phyloP scores from a whole-genome alignment of 2,113 vertebrate species.

The Brachirus orientalis region DNA sequence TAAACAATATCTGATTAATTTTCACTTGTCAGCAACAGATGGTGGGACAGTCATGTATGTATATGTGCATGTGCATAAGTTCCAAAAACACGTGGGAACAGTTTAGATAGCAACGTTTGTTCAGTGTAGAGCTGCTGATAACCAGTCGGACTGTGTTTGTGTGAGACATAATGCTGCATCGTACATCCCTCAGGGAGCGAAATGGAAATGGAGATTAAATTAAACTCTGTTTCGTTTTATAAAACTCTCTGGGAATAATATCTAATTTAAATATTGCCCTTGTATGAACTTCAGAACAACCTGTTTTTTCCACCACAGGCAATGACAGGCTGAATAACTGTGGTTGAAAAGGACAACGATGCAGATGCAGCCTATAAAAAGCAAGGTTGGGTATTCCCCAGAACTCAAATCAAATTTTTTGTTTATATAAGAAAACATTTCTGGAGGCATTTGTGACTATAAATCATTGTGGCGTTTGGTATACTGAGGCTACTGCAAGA shows the following conservation, averaged over 20 bases:
- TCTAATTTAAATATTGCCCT: constrained; percentile 19
- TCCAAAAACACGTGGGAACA: too few species aligned
- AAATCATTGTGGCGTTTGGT: neutral
- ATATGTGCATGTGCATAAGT: too few species aligned
- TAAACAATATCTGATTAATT: too few species aligned
- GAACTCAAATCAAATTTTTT: neutral
- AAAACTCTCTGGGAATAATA: neutral
- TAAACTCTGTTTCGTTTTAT: constrained; percentile 25
- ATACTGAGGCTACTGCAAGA: too few species aligned
- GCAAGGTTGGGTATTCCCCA: neutral
- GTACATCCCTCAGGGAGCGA: constrained; percentile 33
- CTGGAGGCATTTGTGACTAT: neutral
- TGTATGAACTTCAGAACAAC: constrained; percentile 2
- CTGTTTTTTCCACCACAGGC: constrained; percentile 13
- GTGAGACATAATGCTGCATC: constrained; percentile 29
- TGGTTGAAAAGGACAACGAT: constrained; percentile 1
- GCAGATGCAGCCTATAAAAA: neutral
- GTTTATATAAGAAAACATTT: neutral
- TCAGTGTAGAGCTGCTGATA: neutral
- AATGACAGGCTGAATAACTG: constrained; percentile 1
- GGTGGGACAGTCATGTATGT: too few species aligned
- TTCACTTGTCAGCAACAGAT: too few species aligned
- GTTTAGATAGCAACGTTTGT: neutral
- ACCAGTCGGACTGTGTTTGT: constrained; percentile 1
- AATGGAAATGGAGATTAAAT: constrained; percentile 42